Evolutionary conservation across 2,888 invertebrate genomes (phyloP).

Genomic region (Epirrhoe tristata): DNA sequence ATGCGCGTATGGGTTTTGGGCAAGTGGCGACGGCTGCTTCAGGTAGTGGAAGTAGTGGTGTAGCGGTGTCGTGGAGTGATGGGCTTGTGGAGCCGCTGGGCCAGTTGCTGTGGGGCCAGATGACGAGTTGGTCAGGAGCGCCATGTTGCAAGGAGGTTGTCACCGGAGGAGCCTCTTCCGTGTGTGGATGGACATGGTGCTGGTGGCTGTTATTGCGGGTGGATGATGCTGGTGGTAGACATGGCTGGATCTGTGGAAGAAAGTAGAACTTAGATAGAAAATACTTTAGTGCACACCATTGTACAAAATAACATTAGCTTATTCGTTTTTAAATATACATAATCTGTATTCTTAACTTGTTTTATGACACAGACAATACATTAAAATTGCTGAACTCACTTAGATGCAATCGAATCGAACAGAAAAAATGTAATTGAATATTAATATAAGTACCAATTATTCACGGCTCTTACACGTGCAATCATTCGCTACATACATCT

Average conservation of each 20-base stretch:
- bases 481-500: slow-evolving; percentile 28
- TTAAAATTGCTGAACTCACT: no score
- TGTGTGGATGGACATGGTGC: slow-evolving; percentile 63
- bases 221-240: slow-evolving; percentile 26
- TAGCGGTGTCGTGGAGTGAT: slow-evolving; percentile 82
- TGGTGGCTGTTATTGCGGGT: slow-evolving; percentile 39
- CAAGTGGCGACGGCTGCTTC: slow-evolving; percentile 82
- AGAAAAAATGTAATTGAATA: slow-evolving; percentile 28
- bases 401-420: not conserved
- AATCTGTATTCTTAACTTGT: no score
- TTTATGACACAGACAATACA: no score
- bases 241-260: slow-evolving; percentile 31
- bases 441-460: slow-evolving; percentile 55
- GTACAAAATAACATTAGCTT: no score
- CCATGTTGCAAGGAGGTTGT: slow-evolving; percentile 69
- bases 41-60: slow-evolving; percentile 86
- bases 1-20: slow-evolving; percentile 80
- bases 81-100: slow-evolving; percentile 74
- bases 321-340: no score
- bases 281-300: not conserved
- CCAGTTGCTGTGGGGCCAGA: slow-evolving; percentile 71
- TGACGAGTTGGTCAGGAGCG: slow-evolving; percentile 78
- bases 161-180: slow-evolving; percentile 72
- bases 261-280: slow-evolving; percentile 2
- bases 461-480: slow-evolving; percentile 64